Percentiles rank a stretch among this genome's conserved stretches.
phyloP scores from a whole-genome alignment of 2,113 vertebrate species.

The Isurus oxyrinchus region DNA sequence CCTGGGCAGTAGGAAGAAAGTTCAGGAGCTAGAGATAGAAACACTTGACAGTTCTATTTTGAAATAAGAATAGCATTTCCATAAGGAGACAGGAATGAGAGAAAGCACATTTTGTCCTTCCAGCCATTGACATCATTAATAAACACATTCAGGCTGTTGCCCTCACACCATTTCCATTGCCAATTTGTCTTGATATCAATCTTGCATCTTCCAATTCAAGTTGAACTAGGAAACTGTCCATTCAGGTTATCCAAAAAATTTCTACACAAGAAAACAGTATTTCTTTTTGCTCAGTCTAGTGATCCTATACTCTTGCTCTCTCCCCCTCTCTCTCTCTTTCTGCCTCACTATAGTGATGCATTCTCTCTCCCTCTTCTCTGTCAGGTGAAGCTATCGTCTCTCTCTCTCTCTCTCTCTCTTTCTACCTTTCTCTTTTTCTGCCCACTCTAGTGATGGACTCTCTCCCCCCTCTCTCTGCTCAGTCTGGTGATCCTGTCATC shows the following conservation, averaged over 20 bases:
- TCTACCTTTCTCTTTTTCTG: not conserved
- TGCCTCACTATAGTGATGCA: not conserved
- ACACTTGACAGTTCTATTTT: not conserved
- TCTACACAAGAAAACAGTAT: not conserved
- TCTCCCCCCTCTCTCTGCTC: not conserved
- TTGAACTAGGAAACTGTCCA: not conserved
- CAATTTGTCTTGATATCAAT: not conserved
- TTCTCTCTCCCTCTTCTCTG: too few relatives aligned
- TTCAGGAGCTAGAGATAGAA: not conserved
- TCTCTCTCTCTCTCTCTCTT: not conserved
- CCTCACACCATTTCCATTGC: not conserved
- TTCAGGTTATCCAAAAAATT: not conserved
- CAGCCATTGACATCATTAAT: not conserved
- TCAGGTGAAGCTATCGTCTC: too few relatives aligned
- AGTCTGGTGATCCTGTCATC: too few relatives aligned
- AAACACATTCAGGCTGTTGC: not conserved
- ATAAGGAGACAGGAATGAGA: not conserved
- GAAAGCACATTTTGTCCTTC: not conserved
- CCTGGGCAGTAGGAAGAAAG: not conserved
- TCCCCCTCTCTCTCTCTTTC: not conserved
- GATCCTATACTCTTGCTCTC: too few relatives aligned
- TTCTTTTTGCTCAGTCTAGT: not conserved
- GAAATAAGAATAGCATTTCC: not conserved
- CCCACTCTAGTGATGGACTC: not conserved
- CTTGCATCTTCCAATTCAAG: not conserved